Conservation (phyloP, 2,797 vertebrate genomes). For the Sphenopsis melanotis region DNA sequence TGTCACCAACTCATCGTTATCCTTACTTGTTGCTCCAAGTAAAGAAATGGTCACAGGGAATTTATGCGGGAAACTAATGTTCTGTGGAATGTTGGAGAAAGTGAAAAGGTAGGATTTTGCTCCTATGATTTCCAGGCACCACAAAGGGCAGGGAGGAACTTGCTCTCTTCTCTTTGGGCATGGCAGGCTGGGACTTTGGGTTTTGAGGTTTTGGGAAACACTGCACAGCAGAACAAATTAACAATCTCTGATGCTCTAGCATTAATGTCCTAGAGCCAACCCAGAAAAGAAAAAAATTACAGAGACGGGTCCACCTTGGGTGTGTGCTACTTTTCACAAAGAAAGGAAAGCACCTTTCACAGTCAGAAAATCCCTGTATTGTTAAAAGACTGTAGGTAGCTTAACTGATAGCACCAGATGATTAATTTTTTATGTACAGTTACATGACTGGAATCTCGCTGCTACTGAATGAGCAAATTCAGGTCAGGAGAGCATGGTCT, state of each 20-base stretch:
- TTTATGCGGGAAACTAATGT: accelerated
- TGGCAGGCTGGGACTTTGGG: neutral
- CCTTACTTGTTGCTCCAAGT: neutral
- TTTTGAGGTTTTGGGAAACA: neutral
- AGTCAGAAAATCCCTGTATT: neutral
- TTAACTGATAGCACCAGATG: neutral
- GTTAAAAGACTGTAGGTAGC: neutral
- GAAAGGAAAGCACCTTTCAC: neutral
- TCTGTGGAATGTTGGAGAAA: neutral
- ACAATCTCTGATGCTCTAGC: neutral
- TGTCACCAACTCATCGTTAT: neutral
- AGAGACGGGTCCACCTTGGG: neutral
- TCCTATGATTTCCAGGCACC: neutral
- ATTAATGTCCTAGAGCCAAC: neutral
- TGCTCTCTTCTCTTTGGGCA: neutral
- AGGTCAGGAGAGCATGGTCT: neutral
- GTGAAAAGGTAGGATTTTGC: neutral
- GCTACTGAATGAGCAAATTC: neutral
- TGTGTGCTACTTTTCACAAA: neutral
- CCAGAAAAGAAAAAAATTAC: neutral
- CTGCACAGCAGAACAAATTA: neutral
- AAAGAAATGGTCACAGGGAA: neutral
- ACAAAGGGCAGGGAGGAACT: accelerated
- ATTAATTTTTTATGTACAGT: neutral
- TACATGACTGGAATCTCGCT: neutral